A percentile compares a stretch with the other conserved stretches of the same genome.
Evolutionary conservation across 1,140 invertebrate genomes (phyloP).

Genomic region (Lycorma delicatula): DNA sequence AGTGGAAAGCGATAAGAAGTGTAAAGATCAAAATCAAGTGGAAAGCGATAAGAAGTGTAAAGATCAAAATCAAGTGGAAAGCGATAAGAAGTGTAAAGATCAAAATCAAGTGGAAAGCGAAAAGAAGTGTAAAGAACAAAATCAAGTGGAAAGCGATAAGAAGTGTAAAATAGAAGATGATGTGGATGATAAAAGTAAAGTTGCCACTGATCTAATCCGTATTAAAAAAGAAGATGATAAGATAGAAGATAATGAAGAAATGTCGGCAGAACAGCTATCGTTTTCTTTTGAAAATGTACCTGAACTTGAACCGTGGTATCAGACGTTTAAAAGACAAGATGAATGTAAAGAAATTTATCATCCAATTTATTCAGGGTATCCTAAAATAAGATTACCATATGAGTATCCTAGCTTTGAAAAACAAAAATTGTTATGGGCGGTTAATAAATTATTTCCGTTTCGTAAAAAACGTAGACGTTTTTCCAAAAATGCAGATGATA

Average conservation of each 20-base stretch:
- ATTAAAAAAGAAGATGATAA: constrained; percentile 36
- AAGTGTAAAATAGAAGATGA: constrained; percentile 3
- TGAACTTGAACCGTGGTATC: constrained; percentile 63
- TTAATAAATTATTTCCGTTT: no score
- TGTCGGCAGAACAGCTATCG: constrained; percentile 45
- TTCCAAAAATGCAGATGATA: no score
- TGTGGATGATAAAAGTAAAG: constrained; percentile 30
- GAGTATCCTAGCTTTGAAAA: constrained; percentile 37
- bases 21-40: no score
- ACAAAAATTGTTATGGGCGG: no score
- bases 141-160: neutral
- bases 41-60: no score
- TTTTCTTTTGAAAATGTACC: constrained; percentile 70
- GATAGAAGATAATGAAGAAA: constrained; percentile 29
- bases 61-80: no score
- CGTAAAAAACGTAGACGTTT: no score
- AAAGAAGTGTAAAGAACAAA: constrained; percentile 5
- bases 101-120: neutral
- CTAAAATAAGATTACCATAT: constrained; percentile 59
- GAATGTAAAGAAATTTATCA: constrained; percentile 47
- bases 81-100: no score
- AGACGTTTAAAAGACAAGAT: constrained; percentile 65
- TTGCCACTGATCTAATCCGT: constrained; percentile 33
- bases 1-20: no score
- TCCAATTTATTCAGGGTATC: constrained; percentile 38